Conservation (phyloP, 1,140 invertebrate genomes). For the Drosophila lacertosa region DNA sequence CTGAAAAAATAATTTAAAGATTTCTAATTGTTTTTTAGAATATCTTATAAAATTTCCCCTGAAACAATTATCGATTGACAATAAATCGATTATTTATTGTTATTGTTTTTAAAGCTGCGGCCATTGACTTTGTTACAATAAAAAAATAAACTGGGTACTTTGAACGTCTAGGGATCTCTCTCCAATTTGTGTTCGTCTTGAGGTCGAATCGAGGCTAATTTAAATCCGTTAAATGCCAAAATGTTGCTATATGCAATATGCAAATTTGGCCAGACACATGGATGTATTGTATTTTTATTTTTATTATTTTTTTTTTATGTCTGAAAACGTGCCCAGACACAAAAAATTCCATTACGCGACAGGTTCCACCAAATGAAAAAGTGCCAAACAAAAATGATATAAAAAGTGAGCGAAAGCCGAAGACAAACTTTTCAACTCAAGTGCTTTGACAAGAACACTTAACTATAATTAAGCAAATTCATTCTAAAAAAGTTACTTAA, state of each 20-base stretch:
- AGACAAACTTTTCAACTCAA: background rate
- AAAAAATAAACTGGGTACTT: slow-evolving; percentile 24
- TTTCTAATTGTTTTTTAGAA: background rate
- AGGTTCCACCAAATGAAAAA: slow-evolving; percentile 21
- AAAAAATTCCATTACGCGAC: slow-evolving; percentile 17
- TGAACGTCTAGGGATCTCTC: slow-evolving; percentile 44
- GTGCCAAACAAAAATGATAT: slow-evolving; percentile 22
- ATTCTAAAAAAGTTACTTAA: too few species aligned
- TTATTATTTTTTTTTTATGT: slow-evolving; percentile 9
- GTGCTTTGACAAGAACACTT: background rate
- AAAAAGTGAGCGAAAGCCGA: slow-evolving; percentile 23
- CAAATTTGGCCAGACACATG: slow-evolving; percentile 55
- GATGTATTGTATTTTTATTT: slow-evolving; percentile 1
- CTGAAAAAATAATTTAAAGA: too few species aligned
- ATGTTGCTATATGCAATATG: slow-evolving; percentile 50
- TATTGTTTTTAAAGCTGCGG: slow-evolving; percentile 5
- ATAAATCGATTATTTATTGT: too few species aligned
- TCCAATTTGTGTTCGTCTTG: slow-evolving; percentile 24
- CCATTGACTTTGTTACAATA: slow-evolving; percentile 22
- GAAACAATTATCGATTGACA: too few species aligned
- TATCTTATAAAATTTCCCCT: too few species aligned
- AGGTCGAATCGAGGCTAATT: background rate
- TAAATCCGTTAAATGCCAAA: slow-evolving; percentile 25
- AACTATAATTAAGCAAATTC: too few species aligned
- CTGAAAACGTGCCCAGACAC: slow-evolving; percentile 26